A percentile compares a stretch with the other conserved stretches of the same genome.
Conservation (phyloP, 2,113 vertebrate genomes). For the Cinclus cinclus region DNA sequence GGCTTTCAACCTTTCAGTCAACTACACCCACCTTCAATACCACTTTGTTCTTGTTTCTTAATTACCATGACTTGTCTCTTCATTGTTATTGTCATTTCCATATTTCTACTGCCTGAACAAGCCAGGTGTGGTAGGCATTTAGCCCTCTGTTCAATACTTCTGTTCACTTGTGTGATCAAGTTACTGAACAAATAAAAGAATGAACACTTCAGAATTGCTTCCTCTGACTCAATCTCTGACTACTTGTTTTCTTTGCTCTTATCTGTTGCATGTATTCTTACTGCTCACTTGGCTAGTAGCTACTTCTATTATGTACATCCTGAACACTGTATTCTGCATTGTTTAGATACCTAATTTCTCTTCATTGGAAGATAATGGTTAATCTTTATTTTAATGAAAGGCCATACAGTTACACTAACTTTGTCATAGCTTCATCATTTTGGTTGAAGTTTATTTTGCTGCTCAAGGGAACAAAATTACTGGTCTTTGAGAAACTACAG, state of each 20-base stretch:
- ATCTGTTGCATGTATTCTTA: neutral
- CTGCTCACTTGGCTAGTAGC: neutral
- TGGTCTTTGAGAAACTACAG: neutral
- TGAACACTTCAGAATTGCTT: neutral
- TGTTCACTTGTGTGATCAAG: neutral
- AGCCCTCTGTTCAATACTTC: neutral
- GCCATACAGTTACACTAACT: neutral
- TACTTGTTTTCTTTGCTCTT: slow-evolving; percentile 13
- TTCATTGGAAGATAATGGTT: neutral
- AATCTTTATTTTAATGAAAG: neutral
- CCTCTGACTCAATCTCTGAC: slow-evolving; percentile 35
- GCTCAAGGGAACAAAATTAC: neutral
- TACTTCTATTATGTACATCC: neutral
- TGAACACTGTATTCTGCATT: neutral
- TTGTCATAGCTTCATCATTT: neutral
- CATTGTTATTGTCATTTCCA: slow-evolving; percentile 9
- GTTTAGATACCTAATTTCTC: neutral
- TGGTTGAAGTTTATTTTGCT: neutral
- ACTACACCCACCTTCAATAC: slow-evolving; percentile 33
- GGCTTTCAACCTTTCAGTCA: slow-evolving; percentile 17
- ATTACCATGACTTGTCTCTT: slow-evolving; percentile 47
- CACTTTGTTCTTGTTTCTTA: slow-evolving; percentile 30
- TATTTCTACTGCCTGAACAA: slow-evolving; percentile 27
- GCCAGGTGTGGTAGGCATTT: slow-evolving; percentile 8
- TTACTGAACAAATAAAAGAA: slow-evolving; percentile 16